Evolutionary conservation across 2,113 vertebrate genomes (phyloP), one percentile per base, ranked within the genome.

Genomic region (Narcine bancroftii): DNA sequence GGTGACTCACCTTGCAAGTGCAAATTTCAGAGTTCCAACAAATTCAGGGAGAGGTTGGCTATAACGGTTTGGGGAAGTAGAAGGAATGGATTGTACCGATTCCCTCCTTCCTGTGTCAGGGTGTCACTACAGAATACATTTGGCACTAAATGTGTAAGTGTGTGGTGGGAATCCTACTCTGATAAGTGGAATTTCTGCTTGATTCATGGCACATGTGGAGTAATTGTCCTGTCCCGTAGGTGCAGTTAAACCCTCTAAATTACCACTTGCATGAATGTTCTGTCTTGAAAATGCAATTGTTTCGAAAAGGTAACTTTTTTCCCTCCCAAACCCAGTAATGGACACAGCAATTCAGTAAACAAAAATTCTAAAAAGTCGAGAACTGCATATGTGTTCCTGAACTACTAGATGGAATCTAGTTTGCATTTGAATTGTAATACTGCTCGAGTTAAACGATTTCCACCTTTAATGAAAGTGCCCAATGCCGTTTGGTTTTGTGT

Each of bases 191-290:
- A 39, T 66, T 91, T 29, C 24, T 2, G 42, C 24, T 26, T 26
- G 1, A 13, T 66, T 42, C 42, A 2, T 29, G 65, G 89, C 60
- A 26, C 3, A 91, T 42, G 87, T 66, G 63, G 36, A 89, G 65
- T 89, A 42, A 39, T 91, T 63, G 33, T 33, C 77, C 81, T n/a
- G 50, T 87, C 72, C n/a, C 15, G 53, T 87, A 63, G 66, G 39
- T 69, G 63, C 89, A 91, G 63, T 91, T 91, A 66, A 91, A 91
- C 63, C 65, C 89, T 91, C 65, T 66, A 91, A 45, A 69, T 17
- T 65, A 24, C 21, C 21, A 21, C 42, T 17, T 91, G 60, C 24
- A 66, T 60, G 6, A n/a, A n/a, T 36, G 33, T 56, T 36, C 13
- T 85, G 81, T n/a, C 15, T 33, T 19, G 3, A 85, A 33, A 33